Evolutionary conservation across 1,140 invertebrate species (phyloP).

Genomic region (Philaenus spumarius): DNA sequence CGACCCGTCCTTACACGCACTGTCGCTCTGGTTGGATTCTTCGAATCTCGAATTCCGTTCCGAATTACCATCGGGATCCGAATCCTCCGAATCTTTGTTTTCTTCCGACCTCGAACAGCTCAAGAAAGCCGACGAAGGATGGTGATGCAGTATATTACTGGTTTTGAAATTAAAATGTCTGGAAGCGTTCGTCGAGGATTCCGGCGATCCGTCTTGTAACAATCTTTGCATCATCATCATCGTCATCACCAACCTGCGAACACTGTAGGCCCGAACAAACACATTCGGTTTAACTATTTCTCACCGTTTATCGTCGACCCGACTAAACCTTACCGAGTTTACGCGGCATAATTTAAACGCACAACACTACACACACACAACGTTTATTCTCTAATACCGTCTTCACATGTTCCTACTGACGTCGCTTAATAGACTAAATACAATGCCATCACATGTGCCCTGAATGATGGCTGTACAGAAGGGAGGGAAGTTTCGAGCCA

Average conservation of each 20-base stretch:
- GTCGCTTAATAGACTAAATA: slow-evolving; percentile 8
- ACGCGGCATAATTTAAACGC: no score
- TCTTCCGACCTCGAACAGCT: slow-evolving; percentile 6
- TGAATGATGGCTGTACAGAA: slow-evolving; percentile 8
- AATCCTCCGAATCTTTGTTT: neutral
- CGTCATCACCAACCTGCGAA: slow-evolving; percentile 28
- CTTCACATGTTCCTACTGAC: no score
- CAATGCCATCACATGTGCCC: slow-evolving; percentile 4
- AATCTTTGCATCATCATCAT: slow-evolving; percentile 31
- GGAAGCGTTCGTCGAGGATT: neutral
- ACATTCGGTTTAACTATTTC: no score
- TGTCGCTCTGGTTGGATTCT: neutral
- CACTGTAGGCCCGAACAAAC: no score
- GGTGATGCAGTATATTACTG: slow-evolving; percentile 5
- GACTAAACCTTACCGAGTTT: no score
- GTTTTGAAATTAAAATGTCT: neutral
- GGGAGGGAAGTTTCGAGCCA: neutral
- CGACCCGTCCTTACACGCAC: neutral
- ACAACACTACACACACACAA: no score
- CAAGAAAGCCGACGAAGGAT: slow-evolving; percentile 16
- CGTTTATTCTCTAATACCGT: no score
- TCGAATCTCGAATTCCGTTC: neutral
- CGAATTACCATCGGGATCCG: slow-evolving; percentile 3
- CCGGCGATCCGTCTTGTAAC: slow-evolving; percentile 17
- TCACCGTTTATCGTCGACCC: no score